Conservation (phyloP, 2,888 invertebrate species). For the Chouioia cunea region DNA sequence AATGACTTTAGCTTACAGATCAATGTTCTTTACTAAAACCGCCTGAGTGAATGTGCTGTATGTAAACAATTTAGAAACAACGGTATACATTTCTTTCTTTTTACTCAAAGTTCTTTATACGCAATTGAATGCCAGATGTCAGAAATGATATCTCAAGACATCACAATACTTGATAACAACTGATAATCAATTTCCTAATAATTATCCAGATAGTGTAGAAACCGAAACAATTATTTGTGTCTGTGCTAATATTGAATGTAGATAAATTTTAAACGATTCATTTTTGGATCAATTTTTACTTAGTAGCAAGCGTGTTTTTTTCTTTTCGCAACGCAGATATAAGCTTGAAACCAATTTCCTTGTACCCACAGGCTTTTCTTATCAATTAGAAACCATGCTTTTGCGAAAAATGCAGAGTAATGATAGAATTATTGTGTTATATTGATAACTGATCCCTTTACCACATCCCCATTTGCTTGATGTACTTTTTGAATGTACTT, state of each 20-base stretch:
- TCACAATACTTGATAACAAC: constrained; percentile 42
- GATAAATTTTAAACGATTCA: constrained; percentile 24
- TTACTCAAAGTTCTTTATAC: constrained; percentile 24
- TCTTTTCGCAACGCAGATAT: constrained; percentile 3
- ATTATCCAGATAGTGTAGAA: constrained; percentile 19
- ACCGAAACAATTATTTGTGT: constrained; percentile 17
- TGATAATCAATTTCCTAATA: constrained; percentile 47
- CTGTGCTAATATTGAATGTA: constrained; percentile 24
- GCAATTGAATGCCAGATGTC: constrained; percentile 33
- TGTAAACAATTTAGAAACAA: constrained; percentile 13
- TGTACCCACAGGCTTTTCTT: constrained; percentile 25
- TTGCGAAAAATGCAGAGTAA: constrained; percentile 34
- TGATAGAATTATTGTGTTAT: constrained; percentile 37
- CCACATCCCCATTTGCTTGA: constrained; percentile 10
- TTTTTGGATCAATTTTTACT: constrained; percentile 30
- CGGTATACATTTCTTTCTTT: constrained; percentile 1
- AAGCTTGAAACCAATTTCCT: constrained; percentile 38
- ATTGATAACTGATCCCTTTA: constrained; percentile 29
- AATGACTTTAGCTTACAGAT: constrained; percentile 15
- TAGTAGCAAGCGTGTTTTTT: constrained; percentile 31
- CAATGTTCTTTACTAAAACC: neutral
- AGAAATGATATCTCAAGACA: constrained; percentile 34
- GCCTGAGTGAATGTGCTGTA: constrained; percentile 21
- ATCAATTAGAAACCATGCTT: constrained; percentile 42
- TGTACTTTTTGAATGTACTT: constrained; percentile 47